A percentile compares a stretch with the other conserved stretches of the same genome.
Conservation (phyloP, 2,797 vertebrate genomes). For the Pseudopleuronectes americanus region DNA sequence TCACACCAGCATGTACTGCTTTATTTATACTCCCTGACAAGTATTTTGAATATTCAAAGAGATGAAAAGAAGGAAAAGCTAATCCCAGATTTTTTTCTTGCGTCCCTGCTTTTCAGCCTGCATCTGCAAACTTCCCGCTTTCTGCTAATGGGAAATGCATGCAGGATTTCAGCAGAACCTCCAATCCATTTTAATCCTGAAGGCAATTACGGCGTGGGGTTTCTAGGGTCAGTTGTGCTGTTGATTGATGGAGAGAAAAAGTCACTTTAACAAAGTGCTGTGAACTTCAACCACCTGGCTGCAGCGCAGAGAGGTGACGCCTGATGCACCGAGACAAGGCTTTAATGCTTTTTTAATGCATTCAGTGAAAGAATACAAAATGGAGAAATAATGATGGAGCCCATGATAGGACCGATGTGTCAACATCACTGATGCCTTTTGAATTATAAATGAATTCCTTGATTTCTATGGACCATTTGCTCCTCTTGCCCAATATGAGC, state of each 20-base stretch:
- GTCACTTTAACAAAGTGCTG: slow-evolving; percentile 79
- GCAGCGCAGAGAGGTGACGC: slow-evolving; percentile 60
- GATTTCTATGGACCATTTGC: slow-evolving; percentile 68
- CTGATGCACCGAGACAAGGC: slow-evolving; percentile 59
- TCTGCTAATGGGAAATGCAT: slow-evolving; percentile 80
- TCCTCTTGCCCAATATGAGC: slow-evolving; percentile 23
- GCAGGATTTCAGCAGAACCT: slow-evolving; percentile 73
- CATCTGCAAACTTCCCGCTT: slow-evolving; percentile 71
- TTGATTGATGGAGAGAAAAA: slow-evolving; percentile 83
- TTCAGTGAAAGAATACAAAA: slow-evolving; percentile 69
- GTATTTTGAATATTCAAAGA: slow-evolving; percentile 65
- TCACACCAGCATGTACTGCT: slow-evolving; percentile 12
- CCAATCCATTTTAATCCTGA: slow-evolving; percentile 86
- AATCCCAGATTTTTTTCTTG: slow-evolving; percentile 59
- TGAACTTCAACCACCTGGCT: slow-evolving; percentile 79
- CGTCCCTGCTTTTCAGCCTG: slow-evolving; percentile 50
- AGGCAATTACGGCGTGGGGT: slow-evolving; percentile 84
- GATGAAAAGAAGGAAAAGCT: slow-evolving; percentile 40
- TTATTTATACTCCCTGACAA: slow-evolving; percentile 41
- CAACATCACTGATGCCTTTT: slow-evolving; percentile 63
- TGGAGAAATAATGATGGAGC: slow-evolving; percentile 68
- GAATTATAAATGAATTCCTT: slow-evolving; percentile 63
- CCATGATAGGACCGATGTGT: slow-evolving; percentile 60
- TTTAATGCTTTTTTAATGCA: slow-evolving; percentile 73
- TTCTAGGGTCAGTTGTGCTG: slow-evolving; percentile 82